A percentile compares a stretch with the other conserved stretches of the same genome.
Conservation (phyloP, 1,140 invertebrate genomes). For the Camponotus vicinus region DNA sequence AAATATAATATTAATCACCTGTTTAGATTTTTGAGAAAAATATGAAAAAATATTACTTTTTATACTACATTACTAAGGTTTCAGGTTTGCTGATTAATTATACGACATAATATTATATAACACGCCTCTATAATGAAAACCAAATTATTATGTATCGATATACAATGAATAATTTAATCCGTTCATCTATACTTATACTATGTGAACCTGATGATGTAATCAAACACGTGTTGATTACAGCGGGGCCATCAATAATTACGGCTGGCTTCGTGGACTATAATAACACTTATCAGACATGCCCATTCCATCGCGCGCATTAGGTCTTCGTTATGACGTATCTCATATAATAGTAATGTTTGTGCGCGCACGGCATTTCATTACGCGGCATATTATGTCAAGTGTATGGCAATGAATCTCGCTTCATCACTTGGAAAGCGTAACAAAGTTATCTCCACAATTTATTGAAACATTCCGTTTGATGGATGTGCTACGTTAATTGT, state of each 20-base stretch:
- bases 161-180: conserved; percentile 21
- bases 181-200: conserved; percentile 13
- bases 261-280: neutral
- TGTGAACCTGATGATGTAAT: neutral
- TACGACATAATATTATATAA: too few species aligned
- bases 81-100: too few species aligned
- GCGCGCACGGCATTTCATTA: neutral
- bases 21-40: too few species aligned
- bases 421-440: conserved; percentile 28
- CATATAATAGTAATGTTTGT: conserved; percentile 20
- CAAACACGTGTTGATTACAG: conserved; percentile 31
- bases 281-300: conserved; percentile 34
- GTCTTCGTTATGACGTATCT: conserved; percentile 16
- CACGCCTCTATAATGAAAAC: neutral
- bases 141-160: neutral
- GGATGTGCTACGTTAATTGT: conserved; percentile 12
- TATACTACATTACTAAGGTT: too few species aligned
- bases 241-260: conserved; percentile 27
- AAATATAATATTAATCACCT: neutral
- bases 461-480: neutral
- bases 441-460: conserved; percentile 11
- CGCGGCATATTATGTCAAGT: neutral
- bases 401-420: conserved; percentile 3
- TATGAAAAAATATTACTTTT: too few species aligned
- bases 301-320: neutral